Evolutionary conservation across 2,888 invertebrate species (phyloP), one percentile per base, ranked within the genome.

Genomic region (Chalcosyrphus nemorum): DNA sequence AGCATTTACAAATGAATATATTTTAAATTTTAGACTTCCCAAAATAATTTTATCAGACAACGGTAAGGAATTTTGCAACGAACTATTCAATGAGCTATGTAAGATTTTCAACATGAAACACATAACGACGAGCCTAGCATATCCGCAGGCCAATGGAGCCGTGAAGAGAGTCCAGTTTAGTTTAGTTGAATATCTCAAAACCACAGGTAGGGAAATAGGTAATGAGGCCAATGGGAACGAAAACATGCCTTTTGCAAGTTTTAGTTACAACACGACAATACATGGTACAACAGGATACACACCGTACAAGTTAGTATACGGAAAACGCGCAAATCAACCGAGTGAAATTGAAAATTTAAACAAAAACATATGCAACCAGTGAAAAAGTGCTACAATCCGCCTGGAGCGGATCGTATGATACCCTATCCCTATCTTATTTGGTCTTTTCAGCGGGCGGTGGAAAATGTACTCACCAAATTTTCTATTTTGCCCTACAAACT

Each of bases 251-350:
- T 57, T 38, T 57, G 45, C 47, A 47, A 63, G 32, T n/a, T 65
- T 50, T 17, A 50, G 65, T 50, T 65, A 50, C 29, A 47, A 38
- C 13, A 65, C 65, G 35, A 50, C 65, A 21, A 21, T 50, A 13
- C 65, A 65, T n/a, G 35, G 38, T 27, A 65, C 50, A 17, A 65
- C 24, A 5, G 50, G 35, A 7, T 65, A 65, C 7, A 65, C 50
- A 21, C 50, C 65, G 3, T 65, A 65, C 9, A 35, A 65, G 24
- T 50, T 50, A 50, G 50, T 65, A 38, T 65, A 50, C 17, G 47
- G 65, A 21, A 50, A 35, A 13, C 32, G 11, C 3, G 50, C 65
- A 47, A 65, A 65, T 50, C 21, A 35, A 24, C 41, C 59, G n/a
- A 59, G 59, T 59, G 43, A 59, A 27, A 43, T 59, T 27, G 41